Base-by-base conservation (phyloP, 2,888 invertebrate genomes). In the Smittia aterrima region DNA sequence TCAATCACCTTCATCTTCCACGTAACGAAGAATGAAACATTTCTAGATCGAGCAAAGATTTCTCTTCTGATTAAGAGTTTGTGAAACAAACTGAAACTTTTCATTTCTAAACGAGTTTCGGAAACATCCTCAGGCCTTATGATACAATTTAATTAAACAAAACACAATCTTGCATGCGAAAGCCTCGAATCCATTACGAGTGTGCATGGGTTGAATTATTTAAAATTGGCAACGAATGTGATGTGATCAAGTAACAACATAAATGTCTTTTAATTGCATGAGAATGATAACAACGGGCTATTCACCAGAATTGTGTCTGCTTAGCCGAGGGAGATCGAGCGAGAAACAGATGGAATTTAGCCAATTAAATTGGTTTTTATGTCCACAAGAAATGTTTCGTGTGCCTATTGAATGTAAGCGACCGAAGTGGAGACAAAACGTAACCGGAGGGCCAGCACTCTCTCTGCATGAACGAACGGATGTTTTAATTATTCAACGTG, bases 101-200 rank as follows among this genome's bases (percentile, higher is more conserved):
- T 47, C 47, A n/a, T 47, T 7, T 7, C n/a, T 47, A 3, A 47
- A 47, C 7, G 7, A 16, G 9, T 9, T 58, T 58, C 20, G 6
- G 25, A 53, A 53, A n/a, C 70, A 54, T 53, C 70, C 70, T 70
- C 16, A 27, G 54, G 70, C 68, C 1, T 70, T 25, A 25, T 53
- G 41, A 70, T 70, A 70, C 70, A 70, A 70, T 70, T 70, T 70
- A 70, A 70, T 70, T 70, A 70, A 70, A 54, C 54, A 70, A 54
- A 24, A 54, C 25, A 40, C 27, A 16, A 11, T 9, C 27, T 27
- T 38, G 16, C 22, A 38, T 32, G 9, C 13, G 25, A 20, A 24
- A 25, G 11, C 22, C n/a, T 47, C 24, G 9, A 18, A 7, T 66
- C n/a, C n/a, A n/a, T n/a, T n/a, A n/a, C n/a, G n/a, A 32, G 32